Conservation (phyloP, 1,140 invertebrate species). For the Euwallacea similis region DNA sequence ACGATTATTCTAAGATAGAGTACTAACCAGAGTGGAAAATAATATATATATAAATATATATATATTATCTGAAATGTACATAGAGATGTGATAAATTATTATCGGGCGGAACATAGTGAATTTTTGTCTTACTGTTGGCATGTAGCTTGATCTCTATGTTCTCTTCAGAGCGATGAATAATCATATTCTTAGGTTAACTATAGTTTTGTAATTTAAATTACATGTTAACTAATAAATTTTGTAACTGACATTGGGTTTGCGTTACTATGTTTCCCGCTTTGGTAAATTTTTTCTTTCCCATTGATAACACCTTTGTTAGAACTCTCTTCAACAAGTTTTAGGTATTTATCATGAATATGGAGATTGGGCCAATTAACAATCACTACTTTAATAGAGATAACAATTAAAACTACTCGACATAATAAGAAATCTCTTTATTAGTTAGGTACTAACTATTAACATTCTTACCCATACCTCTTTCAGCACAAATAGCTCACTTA, state of each 20-base stretch:
- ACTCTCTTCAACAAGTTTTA: too few species aligned
- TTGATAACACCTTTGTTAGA: too few species aligned
- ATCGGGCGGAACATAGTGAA: not conserved
- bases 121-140: not conserved
- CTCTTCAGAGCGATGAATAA: not conserved
- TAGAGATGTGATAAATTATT: constrained; percentile 4
- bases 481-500: too few species aligned
- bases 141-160: constrained; percentile 13
- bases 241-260: not conserved
- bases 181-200: constrained; percentile 9
- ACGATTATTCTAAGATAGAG: constrained; percentile 2
- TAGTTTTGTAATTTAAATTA: constrained; percentile 17
- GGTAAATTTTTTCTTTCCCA: too few species aligned
- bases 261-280: not conserved
- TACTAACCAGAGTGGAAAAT: constrained; percentile 12
- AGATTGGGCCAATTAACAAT: too few species aligned
- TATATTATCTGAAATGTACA: constrained; percentile 1
- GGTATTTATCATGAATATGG: too few species aligned
- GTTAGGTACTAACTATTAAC: too few species aligned
- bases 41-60: not conserved
- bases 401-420: too few species aligned
- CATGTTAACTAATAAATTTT: constrained; percentile 21
- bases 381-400: too few species aligned
- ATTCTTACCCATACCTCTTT: too few species aligned
- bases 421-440: too few species aligned